Evolutionary conservation across 2,113 vertebrate genomes (phyloP).

Genomic region (Sinosuthora webbiana): DNA sequence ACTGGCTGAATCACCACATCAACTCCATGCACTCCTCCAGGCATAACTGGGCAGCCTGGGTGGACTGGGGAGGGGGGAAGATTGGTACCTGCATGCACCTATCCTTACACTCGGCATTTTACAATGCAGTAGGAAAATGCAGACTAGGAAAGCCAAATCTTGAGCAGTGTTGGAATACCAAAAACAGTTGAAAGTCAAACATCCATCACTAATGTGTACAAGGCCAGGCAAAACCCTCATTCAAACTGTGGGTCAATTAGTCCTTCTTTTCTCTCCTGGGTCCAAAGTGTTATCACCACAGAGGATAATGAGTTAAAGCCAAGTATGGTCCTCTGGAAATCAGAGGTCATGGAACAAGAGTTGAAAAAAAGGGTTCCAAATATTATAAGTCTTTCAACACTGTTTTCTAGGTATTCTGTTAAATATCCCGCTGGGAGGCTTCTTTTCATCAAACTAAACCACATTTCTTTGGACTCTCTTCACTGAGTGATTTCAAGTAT

Average conservation of each 20-base stretch:
- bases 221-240: not conserved
- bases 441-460: constrained; percentile 59
- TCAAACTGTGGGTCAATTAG: not conserved
- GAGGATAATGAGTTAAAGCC: constrained; percentile 27
- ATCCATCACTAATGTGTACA: not conserved
- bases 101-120: not conserved
- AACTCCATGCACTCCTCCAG: not conserved
- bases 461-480: constrained; percentile 59
- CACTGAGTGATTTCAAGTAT: constrained; percentile 50
- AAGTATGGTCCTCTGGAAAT: constrained; percentile 17
- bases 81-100: not conserved
- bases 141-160: not conserved
- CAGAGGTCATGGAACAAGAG: constrained; percentile 27
- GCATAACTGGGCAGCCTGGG: not conserved
- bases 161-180: not conserved
- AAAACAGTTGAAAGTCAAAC: not conserved
- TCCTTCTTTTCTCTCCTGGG: not conserved
- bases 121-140: not conserved
- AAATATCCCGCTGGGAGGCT: constrained; percentile 45
- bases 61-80: not conserved
- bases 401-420: constrained; percentile 60
- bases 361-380: constrained; percentile 21
- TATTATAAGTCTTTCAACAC: constrained; percentile 55
- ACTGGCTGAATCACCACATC: not conserved
- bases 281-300: not conserved